These are phyloP conservation scores for Oceanites oceanicus DNA, from an alignment of 2,113 vertebrate genomes.

Conservation along the genomic window DNA sequence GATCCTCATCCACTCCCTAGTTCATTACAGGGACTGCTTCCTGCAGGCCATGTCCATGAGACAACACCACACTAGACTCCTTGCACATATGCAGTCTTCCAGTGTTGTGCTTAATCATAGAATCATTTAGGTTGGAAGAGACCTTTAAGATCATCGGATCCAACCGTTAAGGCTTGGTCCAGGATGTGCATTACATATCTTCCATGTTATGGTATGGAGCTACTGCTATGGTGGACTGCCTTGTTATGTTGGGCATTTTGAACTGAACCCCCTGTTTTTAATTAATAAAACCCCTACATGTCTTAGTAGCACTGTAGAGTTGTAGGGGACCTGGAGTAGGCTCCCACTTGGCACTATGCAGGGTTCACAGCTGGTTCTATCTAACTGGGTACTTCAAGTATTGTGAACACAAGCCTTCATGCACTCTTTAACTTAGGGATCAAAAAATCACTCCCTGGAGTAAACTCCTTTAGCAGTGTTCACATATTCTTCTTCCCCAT, in stretches of 20 bases:
- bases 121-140: no score
- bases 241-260: not conserved
- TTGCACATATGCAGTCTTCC: not conserved
- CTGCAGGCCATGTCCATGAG: not conserved
- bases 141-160: no score
- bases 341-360: not conserved
- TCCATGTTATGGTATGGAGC: not conserved
- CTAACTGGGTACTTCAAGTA: not conserved
- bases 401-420: not conserved
- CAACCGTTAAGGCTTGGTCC: not conserved
- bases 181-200: not conserved
- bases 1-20: not conserved
- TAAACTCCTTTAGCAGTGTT: not conserved
- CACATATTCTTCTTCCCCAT: not conserved
- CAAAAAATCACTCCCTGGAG: not conserved
- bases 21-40: not conserved
- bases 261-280: not conserved
- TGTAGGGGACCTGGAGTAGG: not conserved
- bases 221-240: accelerated
- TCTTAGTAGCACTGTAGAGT: not conserved
- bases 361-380: not conserved
- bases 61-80: not conserved
- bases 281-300: not conserved
- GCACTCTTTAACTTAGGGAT: not conserved
- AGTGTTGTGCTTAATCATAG: not conserved